A percentile compares a stretch with the other conserved stretches of the same genome.
Conservation (phyloP, 2,797 vertebrate genomes). For the Lophotriccus pileatus region DNA sequence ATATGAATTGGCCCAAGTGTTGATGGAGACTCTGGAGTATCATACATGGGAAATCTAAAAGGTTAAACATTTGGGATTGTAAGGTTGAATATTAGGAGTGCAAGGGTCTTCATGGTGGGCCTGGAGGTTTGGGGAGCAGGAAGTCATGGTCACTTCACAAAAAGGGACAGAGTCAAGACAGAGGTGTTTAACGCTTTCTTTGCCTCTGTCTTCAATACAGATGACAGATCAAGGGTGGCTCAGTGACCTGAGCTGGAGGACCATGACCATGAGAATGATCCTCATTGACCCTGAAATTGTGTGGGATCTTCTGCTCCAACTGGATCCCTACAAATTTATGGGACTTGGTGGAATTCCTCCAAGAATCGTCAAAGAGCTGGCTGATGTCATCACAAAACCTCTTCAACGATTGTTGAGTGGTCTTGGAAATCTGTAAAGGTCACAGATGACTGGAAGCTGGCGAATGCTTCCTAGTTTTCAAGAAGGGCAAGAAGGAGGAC, state of each 20-base stretch:
- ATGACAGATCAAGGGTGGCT: background rate
- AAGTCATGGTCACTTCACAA: background rate
- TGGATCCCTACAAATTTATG: background rate
- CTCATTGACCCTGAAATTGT: background rate
- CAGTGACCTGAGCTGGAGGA: background rate
- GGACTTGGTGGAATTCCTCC: background rate
- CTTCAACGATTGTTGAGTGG: background rate
- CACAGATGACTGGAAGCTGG: background rate
- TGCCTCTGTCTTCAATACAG: background rate
- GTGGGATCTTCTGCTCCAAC: background rate
- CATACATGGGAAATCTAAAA: background rate
- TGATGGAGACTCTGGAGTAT: background rate
- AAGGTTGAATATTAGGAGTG: background rate
- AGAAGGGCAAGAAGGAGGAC: background rate
- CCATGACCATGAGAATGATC: background rate
- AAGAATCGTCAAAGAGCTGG: background rate
- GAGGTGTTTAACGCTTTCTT: background rate
- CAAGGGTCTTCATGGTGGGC: background rate
- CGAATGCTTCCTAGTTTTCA: background rate
- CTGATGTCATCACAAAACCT: background rate
- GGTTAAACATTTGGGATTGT: background rate
- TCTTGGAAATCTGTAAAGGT: background rate
- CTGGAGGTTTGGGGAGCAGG: background rate
- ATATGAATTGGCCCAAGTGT: too few species aligned
- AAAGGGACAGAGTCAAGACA: background rate